phyloP scores from a whole-genome alignment of 2,888 invertebrate genomes.

The Leucophenga maculata region DNA sequence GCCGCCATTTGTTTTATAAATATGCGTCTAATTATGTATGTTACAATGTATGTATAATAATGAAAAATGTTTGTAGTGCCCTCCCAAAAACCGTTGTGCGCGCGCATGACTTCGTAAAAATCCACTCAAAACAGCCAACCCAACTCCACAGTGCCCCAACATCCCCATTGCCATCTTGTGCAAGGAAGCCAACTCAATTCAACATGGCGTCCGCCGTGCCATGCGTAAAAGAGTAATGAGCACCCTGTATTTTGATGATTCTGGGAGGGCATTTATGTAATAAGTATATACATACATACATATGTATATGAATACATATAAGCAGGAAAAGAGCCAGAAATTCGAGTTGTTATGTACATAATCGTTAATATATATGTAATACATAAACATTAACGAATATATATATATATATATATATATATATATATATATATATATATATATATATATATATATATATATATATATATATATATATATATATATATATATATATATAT shows the following conservation, averaged over 20 bases:
- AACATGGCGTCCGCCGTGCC: not conserved
- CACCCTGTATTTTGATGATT: constrained; percentile 53
- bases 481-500: constrained; percentile 4
- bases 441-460: too few relatives aligned
- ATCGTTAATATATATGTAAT: too few relatives aligned
- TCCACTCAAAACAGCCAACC: constrained; percentile 43
- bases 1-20: constrained; percentile 22
- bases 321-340: not conserved
- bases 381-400: too few relatives aligned
- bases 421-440: too few relatives aligned
- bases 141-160: constrained; percentile 39
- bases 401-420: too few relatives aligned
- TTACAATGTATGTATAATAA: not conserved
- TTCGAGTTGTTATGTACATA: too few relatives aligned
- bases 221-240: constrained; percentile 34
- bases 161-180: not conserved
- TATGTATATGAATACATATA: constrained; percentile 4
- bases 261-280: too few relatives aligned
- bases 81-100: constrained; percentile 53
- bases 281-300: not conserved
- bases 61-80: constrained; percentile 26
- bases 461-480: not conserved
- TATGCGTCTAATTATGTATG: constrained; percentile 25
- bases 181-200: not conserved
- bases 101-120: constrained; percentile 61